Base-by-base conservation (phyloP, 2,888 invertebrate genomes). In the Embidobia sp. region DNA sequence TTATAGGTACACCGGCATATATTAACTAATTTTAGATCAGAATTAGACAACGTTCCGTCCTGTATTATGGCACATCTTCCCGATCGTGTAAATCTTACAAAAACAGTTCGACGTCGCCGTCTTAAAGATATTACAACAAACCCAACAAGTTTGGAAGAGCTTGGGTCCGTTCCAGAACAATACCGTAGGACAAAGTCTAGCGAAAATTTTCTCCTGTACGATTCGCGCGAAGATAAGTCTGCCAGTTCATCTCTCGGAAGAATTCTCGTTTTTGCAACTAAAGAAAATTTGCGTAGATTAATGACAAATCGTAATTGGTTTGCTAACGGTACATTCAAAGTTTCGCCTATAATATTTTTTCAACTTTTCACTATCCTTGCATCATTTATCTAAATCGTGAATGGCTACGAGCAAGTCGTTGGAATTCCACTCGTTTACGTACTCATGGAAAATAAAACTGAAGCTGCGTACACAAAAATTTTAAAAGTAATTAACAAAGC, bases 391-490 rank as follows among this genome's bases (percentile, higher is more conserved):
- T 18, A 40, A 40, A 3, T 40, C 3, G 1, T n/a, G 3, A n/a
- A 18, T 11, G 40, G 40, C 1, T 3, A 6, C 6, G 18, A 46
- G 6, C 46, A 26, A 13, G 11, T 46, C 2, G 7, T 46, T 26
- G 46, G 26, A 22, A 2, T 46, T 8, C 46, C 46, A 11, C 46
- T 46, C 2, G 46, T 46, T 6, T 26, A 46, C 6, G 22, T 13
- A n/a, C 11, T 46, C 7, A 46, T 46, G 26, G 26, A 46, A 7
- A 11, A 10, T 11, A 46, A 46, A n/a, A 46, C 7, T 18, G 18
- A 46, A 46, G 46, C n/a, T 2, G 26, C 46, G 3, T 46, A 46
- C 46, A 13, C 10, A 46, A 46, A 46, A 46, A 8, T 46, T 10
- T 46, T 46, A 13, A 6, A 46, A 46, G 27, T 46, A 11, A 6